Evolutionary conservation across 2,888 invertebrate species (phyloP).

Genomic region (Drosophila niveifrons): DNA sequence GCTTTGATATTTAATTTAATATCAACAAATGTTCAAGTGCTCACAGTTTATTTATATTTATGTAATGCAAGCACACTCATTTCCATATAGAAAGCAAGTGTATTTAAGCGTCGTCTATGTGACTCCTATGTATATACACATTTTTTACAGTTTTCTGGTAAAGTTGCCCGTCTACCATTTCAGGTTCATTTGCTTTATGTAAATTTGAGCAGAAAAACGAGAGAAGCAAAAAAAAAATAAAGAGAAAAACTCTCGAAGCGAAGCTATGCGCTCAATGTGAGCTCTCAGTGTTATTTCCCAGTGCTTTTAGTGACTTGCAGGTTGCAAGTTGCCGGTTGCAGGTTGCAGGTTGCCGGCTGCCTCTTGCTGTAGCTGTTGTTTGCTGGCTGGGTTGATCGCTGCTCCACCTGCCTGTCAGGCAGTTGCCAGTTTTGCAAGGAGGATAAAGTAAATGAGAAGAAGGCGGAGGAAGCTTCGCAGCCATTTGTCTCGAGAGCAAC

Average conservation of each 20-base stretch:
- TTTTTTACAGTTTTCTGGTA: conserved; percentile 19
- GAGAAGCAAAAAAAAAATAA: background rate
- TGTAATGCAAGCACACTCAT: no score
- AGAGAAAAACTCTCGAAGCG: conserved; percentile 1
- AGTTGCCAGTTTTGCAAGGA: background rate
- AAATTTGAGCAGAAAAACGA: conserved; percentile 49
- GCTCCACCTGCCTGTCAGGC: background rate
- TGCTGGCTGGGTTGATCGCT: conserved; percentile 4
- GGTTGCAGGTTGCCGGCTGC: conserved; percentile 28
- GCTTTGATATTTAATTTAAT: no score
- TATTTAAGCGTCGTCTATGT: background rate
- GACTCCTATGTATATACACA: background rate
- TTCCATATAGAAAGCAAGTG: background rate
- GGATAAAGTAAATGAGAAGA: no score
- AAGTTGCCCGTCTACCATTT: conserved; percentile 55
- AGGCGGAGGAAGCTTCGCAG: conserved; percentile 15
- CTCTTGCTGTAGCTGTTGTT: conserved; percentile 16
- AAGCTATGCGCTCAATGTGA: conserved; percentile 5
- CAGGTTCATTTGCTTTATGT: conserved; percentile 75
- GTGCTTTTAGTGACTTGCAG: conserved; percentile 64
- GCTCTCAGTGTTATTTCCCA: conserved; percentile 55
- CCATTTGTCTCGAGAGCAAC: conserved; percentile 64
- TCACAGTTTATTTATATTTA: no score
- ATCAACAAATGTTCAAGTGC: no score
- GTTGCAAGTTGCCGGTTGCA: conserved; percentile 23